Evolutionary conservation across 2,888 invertebrate genomes (phyloP).

Genomic region (Copidosoma aretas): DNA sequence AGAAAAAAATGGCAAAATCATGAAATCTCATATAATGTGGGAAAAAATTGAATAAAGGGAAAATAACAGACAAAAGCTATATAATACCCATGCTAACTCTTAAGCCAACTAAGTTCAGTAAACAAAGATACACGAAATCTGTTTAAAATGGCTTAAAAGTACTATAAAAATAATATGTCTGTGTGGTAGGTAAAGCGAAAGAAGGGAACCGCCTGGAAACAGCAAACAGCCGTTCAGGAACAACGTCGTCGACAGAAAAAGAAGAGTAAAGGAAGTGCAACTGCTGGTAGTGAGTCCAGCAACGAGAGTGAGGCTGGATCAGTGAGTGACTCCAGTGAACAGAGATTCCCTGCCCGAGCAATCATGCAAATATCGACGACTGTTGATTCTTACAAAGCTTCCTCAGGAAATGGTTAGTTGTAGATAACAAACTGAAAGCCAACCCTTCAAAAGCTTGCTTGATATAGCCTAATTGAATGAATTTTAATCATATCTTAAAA

Average conservation of each 20-base stretch:
- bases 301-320: constrained; percentile 61
- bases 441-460: constrained; percentile 52
- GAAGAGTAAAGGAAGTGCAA: constrained; percentile 56
- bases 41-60: too few species aligned
- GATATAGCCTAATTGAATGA: constrained; percentile 48
- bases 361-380: constrained; percentile 43
- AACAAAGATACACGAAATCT: constrained; percentile 11
- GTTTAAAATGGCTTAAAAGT: constrained; percentile 26
- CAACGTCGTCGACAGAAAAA: constrained; percentile 59
- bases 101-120: too few species aligned
- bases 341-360: constrained; percentile 54
- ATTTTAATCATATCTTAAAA: neutral
- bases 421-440: constrained; percentile 14
- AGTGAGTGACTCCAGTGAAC: constrained; percentile 59
- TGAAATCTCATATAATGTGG: too few species aligned
- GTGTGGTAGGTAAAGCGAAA: constrained; percentile 68
- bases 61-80: too few species aligned
- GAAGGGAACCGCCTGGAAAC: constrained; percentile 67
- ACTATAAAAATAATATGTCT: constrained; percentile 57
- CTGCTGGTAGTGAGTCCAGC: constrained; percentile 61
- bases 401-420: constrained; percentile 61
- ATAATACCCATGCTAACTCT: too few species aligned
- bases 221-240: constrained; percentile 59
- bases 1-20: too few species aligned
- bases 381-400: constrained; percentile 57